phyloP scores from a whole-genome alignment of 1,140 invertebrate species.

The Phocides pigmalion region DNA sequence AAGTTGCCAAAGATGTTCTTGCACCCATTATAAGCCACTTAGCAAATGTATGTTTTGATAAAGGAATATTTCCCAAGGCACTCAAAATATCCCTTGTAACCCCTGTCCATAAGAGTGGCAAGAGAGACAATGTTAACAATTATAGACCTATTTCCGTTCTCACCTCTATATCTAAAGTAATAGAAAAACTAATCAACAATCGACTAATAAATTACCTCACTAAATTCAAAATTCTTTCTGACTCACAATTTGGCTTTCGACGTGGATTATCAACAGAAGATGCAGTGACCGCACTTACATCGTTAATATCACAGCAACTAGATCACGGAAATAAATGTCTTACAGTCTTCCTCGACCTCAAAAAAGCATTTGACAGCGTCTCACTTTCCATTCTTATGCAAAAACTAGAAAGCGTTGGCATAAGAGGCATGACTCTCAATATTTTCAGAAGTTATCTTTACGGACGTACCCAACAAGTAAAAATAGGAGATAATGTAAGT shows the following conservation, averaged over 20 bases:
- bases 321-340: slow-evolving; percentile 24
- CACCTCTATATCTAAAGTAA: slow-evolving; percentile 1
- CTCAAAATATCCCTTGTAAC: slow-evolving; percentile 30
- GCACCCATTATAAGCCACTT: slow-evolving; percentile 26
- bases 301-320: slow-evolving; percentile 13
- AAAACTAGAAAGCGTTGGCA: slow-evolving; percentile 31
- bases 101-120: slow-evolving; percentile 29
- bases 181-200: slow-evolving; percentile 13
- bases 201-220: slow-evolving; percentile 17
- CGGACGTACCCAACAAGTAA: slow-evolving; percentile 15
- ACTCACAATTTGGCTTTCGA: slow-evolving; percentile 34
- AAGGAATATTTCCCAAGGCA: slow-evolving; percentile 22
- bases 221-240: slow-evolving; percentile 30
- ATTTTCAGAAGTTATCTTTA: slow-evolving; percentile 28
- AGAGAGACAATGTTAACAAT: slow-evolving; percentile 18
- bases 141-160: slow-evolving; percentile 37
- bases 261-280: slow-evolving; percentile 23
- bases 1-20: slow-evolving; percentile 15
- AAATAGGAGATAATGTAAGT: slow-evolving; percentile 17
- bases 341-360: slow-evolving; percentile 22
- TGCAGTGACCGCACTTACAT: slow-evolving; percentile 22
- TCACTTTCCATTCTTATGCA: slow-evolving; percentile 14
- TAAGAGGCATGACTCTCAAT: slow-evolving; percentile 25
- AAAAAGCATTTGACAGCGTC: slow-evolving; percentile 38
- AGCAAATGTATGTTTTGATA: slow-evolving; percentile 27